Evolutionary conservation across 2,113 vertebrate species (phyloP), one percentile per base, ranked within the genome.

Genomic region (Zingel zingel): DNA sequence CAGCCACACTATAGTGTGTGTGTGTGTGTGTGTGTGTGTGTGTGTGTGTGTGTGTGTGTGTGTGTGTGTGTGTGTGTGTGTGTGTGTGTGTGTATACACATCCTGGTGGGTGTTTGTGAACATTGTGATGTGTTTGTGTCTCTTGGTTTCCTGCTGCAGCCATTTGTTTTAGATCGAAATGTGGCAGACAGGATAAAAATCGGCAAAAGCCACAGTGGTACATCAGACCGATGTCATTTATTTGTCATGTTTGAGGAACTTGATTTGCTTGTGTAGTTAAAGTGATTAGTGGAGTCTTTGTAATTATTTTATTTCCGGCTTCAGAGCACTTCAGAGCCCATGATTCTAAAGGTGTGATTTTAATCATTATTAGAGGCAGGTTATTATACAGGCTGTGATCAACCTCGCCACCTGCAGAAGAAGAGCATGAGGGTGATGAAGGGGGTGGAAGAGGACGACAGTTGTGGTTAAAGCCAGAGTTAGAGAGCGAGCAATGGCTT

Each of bases 141-240:
- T 81, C 56, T 53, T 70, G 56, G 77, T 81, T 23, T 33, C 72
- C 76, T 58, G 45, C 80, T 84, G 77, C 61, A 79, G 68, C 81
- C 82, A 79, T 4, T 70, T 85, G 79, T 43, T 77, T 83, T 68
- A 63, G 85, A 88, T 91, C 23, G 21, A 91, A 89, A 89, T 90
- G 84, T 90, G 92, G 77, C 85, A 92, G 90, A 92, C 85, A 23
- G 79, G 84, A 85, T 94, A 84, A 90, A 93, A 94, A 93, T 90
- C 93, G 88, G 33, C 23, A 8, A 4, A 27, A 69, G 61, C 61
- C 51, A 59, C 63, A 7, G 67, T 56, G 67, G 45, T 74, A 62
- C 53, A 82, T 77, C 56, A 68, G 76, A 70, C 66, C 15, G 10
- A 66, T 83, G 65, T 25, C 58, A 27, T 15, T 67, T 64, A 70